Conservation (phyloP, 2,888 invertebrate genomes). For the Hartigia nigra region DNA sequence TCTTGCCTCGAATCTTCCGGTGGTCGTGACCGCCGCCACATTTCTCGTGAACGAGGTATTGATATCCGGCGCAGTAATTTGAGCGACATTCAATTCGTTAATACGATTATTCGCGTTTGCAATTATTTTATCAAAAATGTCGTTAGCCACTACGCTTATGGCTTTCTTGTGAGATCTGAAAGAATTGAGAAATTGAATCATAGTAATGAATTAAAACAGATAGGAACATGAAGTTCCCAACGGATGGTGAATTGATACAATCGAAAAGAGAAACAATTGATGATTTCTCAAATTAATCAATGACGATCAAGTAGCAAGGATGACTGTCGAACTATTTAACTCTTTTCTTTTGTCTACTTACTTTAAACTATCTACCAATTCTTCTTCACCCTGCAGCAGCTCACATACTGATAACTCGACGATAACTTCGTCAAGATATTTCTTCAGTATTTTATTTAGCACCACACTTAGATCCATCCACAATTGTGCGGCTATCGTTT, state of each 20-base stretch:
- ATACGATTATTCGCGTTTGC: conserved; percentile 20
- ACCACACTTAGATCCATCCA: conserved; percentile 54
- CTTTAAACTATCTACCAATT: conserved; percentile 43
- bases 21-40: conserved; percentile 14
- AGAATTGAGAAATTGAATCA: background rate
- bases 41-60: conserved; percentile 19
- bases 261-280: background rate
- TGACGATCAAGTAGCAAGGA: background rate
- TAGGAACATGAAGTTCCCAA: background rate
- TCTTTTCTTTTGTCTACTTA: conserved; percentile 33
- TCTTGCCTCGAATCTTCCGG: conserved; percentile 17
- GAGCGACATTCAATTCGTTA: conserved; percentile 13
- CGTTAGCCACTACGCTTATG: conserved; percentile 18
- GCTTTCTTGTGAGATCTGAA: conserved; percentile 19
- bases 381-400: conserved; percentile 54
- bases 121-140: conserved; percentile 22
- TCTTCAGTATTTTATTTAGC: conserved; percentile 48
- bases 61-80: conserved; percentile 16
- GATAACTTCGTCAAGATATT: conserved; percentile 56
- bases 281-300: background rate
- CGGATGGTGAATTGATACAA: background rate
- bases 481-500: conserved; percentile 48
- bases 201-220: too few species aligned
- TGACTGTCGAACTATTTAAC: background rate
- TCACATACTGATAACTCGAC: conserved; percentile 61